Percentiles rank a stretch among this genome's conserved stretches.
phyloP scores from a whole-genome alignment of 1,140 invertebrate genomes.

The Oedothorax gibbosus region DNA sequence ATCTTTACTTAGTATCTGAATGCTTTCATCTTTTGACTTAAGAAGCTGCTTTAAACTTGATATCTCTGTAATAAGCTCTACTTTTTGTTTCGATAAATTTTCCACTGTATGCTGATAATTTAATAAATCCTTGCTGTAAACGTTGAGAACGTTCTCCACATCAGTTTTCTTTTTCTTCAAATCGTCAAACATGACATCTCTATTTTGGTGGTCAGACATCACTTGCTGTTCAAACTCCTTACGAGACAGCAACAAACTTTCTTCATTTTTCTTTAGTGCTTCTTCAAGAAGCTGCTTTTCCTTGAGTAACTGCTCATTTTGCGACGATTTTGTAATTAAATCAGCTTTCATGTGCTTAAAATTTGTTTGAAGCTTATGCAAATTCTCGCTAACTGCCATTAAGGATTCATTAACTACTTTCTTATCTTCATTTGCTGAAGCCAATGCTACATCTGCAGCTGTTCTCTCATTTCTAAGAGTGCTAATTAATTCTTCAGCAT shows the following conservation, averaged over 20 bases:
- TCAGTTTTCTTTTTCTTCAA: constrained; percentile 53
- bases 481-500: constrained; percentile 67
- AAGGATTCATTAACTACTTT: constrained; percentile 68
- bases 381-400: constrained; percentile 67
- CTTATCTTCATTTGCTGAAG: constrained; percentile 69
- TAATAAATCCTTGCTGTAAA: constrained; percentile 63
- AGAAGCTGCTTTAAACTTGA: constrained; percentile 44
- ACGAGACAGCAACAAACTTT: constrained; percentile 33
- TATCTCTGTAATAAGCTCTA: constrained; percentile 63
- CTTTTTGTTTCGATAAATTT: constrained; percentile 62
- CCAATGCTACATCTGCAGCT: constrained; percentile 66
- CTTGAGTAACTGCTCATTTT: constrained; percentile 62
- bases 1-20: constrained; percentile 25
- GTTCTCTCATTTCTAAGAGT: constrained; percentile 69
- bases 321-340: constrained; percentile 65
- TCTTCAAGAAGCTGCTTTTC: constrained; percentile 62
- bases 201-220: constrained; percentile 48
- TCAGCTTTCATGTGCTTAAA: constrained; percentile 70
- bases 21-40: constrained; percentile 14
- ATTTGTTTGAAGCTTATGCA: constrained; percentile 69
- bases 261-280: constrained; percentile 35
- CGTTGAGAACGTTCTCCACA: constrained; percentile 55
- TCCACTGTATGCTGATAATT: constrained; percentile 63
- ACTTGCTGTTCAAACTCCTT: constrained; percentile 56
- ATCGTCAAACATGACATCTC: constrained; percentile 53